These are phyloP conservation scores for Eueremaeus valkanovi DNA, from an alignment of 2,888 invertebrate genomes.

Conservation along the genomic window DNA sequence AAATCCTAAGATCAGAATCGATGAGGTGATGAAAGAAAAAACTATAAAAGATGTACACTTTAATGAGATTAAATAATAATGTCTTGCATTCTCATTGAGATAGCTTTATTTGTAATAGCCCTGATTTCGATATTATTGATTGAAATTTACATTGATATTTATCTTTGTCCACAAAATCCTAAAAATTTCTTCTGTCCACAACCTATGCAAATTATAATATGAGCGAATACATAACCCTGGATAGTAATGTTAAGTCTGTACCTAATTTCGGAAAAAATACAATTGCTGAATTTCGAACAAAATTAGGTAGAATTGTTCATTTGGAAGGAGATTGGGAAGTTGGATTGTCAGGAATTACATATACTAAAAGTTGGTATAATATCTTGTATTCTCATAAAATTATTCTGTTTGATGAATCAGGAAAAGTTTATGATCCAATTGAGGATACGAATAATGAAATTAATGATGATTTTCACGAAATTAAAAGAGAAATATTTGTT, in stretches of 20 bases:
- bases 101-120: background rate
- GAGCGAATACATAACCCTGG: background rate
- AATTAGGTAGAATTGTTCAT: background rate
- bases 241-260: background rate
- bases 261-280: background rate
- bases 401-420: background rate
- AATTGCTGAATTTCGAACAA: slow-evolving; percentile 2
- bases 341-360: background rate
- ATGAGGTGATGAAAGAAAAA: background rate
- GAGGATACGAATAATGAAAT: background rate
- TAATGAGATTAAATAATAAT: background rate
- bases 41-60: background rate
- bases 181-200: background rate
- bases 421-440: too few relatives aligned
- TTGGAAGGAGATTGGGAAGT: background rate
- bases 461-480: too few relatives aligned
- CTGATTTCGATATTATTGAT: background rate
- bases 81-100: background rate
- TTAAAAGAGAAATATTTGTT: background rate
- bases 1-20: background rate
- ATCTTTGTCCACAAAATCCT: background rate
- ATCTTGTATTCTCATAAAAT: background rate
- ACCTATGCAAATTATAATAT: background rate
- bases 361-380: slow-evolving; percentile 26
- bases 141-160: background rate